A percentile compares a stretch with the other conserved stretches of the same genome.
phyloP scores from a whole-genome alignment of 2,797 vertebrate species.

The Sylvilagus floridanus region DNA sequence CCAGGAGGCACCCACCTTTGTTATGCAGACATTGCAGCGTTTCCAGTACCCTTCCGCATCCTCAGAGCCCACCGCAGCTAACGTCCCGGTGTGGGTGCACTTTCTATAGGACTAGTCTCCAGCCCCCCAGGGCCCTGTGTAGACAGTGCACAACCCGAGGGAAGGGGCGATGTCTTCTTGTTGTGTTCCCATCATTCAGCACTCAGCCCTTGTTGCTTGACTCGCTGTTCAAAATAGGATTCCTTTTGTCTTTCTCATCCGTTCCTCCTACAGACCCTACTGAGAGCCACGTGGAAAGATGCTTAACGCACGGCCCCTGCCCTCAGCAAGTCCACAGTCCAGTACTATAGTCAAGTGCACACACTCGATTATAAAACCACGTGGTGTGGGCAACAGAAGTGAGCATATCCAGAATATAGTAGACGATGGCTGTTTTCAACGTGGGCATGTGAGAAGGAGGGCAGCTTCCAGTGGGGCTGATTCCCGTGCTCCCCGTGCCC shows the following conservation, averaged over 20 bases:
- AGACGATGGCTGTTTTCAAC: rapidly evolving
- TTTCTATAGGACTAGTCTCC: neutral
- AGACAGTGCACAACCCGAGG: neutral
- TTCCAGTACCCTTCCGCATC: neutral
- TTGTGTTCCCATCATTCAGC: rapidly evolving
- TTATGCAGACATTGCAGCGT: neutral
- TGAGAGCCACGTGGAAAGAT: neutral
- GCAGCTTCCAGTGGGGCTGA: rapidly evolving
- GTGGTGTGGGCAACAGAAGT: rapidly evolving
- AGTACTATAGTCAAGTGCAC: too few relatives aligned
- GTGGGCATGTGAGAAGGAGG: rapidly evolving
- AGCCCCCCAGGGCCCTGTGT: rapidly evolving
- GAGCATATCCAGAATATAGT: rapidly evolving
- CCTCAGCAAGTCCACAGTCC: neutral
- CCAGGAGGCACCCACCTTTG: neutral
- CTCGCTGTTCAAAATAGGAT: neutral
- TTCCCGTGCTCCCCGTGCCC: rapidly evolving
- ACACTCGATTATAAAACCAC: rapidly evolving
- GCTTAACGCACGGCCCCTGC: neutral
- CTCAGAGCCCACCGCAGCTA: neutral
- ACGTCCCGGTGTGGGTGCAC: neutral
- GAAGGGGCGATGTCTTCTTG: rapidly evolving
- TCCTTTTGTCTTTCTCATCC: neutral
- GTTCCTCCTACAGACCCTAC: neutral
- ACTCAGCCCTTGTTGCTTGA: neutral